These are phyloP conservation scores for Drepanosiphum platanoidis DNA, from an alignment of 2,888 invertebrate genomes.

Conservation along the genomic window DNA sequence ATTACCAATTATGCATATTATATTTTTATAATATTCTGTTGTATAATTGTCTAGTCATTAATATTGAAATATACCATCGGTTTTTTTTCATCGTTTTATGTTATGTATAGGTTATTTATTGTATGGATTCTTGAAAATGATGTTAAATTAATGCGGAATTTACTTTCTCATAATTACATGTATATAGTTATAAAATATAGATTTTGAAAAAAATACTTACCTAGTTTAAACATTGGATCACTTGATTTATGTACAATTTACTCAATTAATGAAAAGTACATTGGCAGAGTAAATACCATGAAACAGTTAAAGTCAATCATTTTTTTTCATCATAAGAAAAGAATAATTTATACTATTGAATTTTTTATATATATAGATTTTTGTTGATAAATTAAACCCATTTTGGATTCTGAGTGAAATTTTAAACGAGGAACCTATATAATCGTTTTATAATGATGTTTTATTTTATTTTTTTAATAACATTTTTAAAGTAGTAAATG, in stretches of 20 bases:
- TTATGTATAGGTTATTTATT: background rate
- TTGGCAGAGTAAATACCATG: background rate
- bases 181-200: background rate
- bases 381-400: background rate
- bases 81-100: background rate
- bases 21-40: background rate
- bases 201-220: background rate
- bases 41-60: background rate
- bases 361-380: background rate
- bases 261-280: background rate
- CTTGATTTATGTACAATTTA: background rate
- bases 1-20: background rate
- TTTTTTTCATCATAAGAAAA: background rate
- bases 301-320: background rate
- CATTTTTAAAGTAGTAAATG: background rate
- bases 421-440: background rate
- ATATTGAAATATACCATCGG: background rate
- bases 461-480: background rate
- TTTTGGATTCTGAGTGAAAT: background rate
- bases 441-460: background rate
- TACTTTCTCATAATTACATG: background rate
- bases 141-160: background rate
- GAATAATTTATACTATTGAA: background rate
- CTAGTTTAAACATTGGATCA: background rate
- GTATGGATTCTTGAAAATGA: background rate